phyloP scores from a whole-genome alignment of 1,140 invertebrate genomes.

The Latrodectus geometricus region DNA sequence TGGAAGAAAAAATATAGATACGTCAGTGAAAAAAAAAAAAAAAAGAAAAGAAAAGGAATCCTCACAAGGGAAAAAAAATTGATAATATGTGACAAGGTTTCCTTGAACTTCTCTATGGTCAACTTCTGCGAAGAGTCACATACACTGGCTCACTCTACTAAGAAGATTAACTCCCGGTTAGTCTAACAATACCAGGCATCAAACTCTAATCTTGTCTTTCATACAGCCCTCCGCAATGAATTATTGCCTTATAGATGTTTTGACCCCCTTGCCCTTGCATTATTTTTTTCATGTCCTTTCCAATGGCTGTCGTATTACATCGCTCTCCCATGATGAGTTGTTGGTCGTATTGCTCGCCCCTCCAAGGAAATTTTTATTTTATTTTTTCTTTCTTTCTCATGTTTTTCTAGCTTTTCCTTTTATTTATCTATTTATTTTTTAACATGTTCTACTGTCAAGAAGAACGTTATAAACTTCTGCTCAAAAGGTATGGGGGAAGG shows the following conservation, averaged over 20 bases:
- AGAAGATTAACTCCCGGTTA: slow-evolving; percentile 40
- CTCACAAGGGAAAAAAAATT: slow-evolving; percentile 9
- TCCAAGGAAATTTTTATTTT: too few species aligned
- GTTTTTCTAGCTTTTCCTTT: too few species aligned
- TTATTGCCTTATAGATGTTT: slow-evolving; percentile 56
- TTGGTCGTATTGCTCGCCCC: too few species aligned
- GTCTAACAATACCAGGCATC: slow-evolving; percentile 40
- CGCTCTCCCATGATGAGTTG: too few species aligned
- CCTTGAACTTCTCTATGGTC: slow-evolving; percentile 47
- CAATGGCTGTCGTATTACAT: too few species aligned
- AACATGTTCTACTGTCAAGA: too few species aligned
- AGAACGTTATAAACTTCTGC: too few species aligned
- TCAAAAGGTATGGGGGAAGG: too few species aligned
- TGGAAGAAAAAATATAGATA: background rate
- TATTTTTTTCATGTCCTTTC: too few species aligned
- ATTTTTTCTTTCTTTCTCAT: too few species aligned
- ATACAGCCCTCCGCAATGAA: slow-evolving; percentile 48
- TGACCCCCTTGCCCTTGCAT: slow-evolving; percentile 9
- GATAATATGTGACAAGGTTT: slow-evolving; percentile 16
- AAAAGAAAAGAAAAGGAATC: background rate
- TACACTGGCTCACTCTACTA: background rate
- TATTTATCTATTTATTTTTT: too few species aligned
- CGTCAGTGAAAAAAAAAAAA: too few species aligned
- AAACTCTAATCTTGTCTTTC: slow-evolving; percentile 60
- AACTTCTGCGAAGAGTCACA: background rate